phyloP scores from a whole-genome alignment of 2,113 vertebrate species.

The Rafetus swinhoei region DNA sequence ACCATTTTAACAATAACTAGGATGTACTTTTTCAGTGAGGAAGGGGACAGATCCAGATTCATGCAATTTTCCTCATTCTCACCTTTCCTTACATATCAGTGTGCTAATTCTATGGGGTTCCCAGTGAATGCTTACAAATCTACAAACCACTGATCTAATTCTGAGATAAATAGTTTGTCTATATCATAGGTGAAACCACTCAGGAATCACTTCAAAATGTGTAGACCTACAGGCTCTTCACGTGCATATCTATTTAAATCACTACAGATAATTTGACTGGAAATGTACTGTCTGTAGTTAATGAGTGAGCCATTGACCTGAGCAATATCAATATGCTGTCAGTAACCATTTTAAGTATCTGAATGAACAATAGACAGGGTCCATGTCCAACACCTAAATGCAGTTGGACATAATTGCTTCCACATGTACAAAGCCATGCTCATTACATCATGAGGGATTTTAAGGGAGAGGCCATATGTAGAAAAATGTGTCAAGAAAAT shows the following conservation, averaged over 20 bases:
- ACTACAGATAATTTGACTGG: not conserved
- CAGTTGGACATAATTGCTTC: not conserved
- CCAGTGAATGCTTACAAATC: not conserved
- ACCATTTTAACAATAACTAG: too few relatives aligned
- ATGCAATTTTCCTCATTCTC: too few relatives aligned
- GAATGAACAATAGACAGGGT: not conserved
- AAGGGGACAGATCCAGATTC: too few relatives aligned
- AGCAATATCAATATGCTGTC: not conserved
- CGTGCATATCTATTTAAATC: not conserved
- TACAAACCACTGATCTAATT: not conserved
- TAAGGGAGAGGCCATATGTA: not conserved
- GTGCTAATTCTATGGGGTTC: too few relatives aligned
- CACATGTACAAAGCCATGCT: not conserved
- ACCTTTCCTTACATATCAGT: too few relatives aligned
- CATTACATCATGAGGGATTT: not conserved
- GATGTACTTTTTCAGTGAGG: too few relatives aligned
- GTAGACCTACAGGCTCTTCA: not conserved
- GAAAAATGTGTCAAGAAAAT: not conserved
- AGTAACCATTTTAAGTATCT: not conserved
- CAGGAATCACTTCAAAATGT: not conserved
- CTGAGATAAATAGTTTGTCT: not conserved
- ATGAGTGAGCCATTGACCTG: not conserved
- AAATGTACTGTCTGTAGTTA: not conserved
- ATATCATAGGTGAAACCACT: not conserved
- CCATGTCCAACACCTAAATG: not conserved